A percentile compares a stretch with the other conserved stretches of the same genome.
Conservation (phyloP, 2,113 vertebrate genomes). For the Notechis scutatus region DNA sequence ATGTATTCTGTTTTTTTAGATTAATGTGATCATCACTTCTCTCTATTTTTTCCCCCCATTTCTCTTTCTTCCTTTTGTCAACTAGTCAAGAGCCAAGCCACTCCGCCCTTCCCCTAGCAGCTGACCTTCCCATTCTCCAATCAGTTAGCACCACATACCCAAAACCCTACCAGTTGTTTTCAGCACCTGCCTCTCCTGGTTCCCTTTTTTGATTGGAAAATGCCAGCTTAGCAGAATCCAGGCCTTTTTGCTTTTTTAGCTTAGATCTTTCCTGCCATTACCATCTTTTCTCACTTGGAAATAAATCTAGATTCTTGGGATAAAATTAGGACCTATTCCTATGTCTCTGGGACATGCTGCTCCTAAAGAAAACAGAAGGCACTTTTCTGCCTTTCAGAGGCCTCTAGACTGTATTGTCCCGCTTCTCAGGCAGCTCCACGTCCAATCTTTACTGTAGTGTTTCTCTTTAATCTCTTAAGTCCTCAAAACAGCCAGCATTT, state of each 20-base stretch:
- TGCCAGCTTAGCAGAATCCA: neutral
- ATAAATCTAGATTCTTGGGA: neutral
- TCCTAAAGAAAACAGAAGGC: neutral
- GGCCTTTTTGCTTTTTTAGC: neutral
- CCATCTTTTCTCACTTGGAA: neutral
- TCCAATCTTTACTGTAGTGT: neutral
- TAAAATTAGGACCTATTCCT: neutral
- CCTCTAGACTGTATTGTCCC: neutral
- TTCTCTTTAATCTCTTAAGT: neutral
- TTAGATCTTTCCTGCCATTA: neutral
- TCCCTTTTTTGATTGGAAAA: neutral
- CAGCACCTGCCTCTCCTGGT: neutral
- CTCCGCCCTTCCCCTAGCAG: neutral
- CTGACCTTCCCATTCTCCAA: neutral
- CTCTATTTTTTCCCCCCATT: constrained; percentile 8
- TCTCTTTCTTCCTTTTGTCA: neutral
- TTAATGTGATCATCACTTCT: neutral
- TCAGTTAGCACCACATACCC: neutral
- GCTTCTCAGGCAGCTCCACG: neutral
- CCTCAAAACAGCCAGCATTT: neutral
- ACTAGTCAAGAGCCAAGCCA: neutral
- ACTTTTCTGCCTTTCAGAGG: neutral
- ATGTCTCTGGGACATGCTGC: too few relatives aligned
- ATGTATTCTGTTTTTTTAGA: neutral
- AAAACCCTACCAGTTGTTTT: neutral